phyloP scores from a whole-genome alignment of 2,113 vertebrate genomes.

The Oxygymnocypris stewartii region DNA sequence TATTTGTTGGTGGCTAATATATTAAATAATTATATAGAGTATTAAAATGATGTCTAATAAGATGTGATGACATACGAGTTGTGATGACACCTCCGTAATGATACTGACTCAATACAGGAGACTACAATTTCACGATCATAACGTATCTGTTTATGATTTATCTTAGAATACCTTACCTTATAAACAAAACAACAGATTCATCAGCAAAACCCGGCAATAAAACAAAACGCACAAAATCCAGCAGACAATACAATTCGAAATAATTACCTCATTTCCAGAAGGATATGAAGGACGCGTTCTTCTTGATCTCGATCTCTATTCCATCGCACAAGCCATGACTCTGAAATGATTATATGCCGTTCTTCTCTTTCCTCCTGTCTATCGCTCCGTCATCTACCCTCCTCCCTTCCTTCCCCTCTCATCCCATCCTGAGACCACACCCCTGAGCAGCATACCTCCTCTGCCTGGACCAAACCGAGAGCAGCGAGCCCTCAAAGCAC shows the following conservation, averaged over 20 bases:
- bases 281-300: neutral
- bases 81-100: neutral
- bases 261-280: neutral
- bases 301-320: slow-evolving; percentile 7
- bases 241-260: too few relatives aligned
- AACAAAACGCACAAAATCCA: neutral
- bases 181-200: neutral
- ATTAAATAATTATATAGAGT: neutral
- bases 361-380: slow-evolving; percentile 51
- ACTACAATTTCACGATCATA: neutral
- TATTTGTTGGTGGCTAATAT: neutral
- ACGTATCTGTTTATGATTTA: neutral
- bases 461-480: neutral
- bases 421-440: slow-evolving; percentile 48
- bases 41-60: neutral
- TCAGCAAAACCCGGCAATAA: neutral
- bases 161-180: neutral
- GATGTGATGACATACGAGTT: neutral
- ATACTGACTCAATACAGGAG: neutral
- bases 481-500: neutral
- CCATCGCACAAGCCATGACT: neutral
- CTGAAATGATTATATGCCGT: slow-evolving; percentile 5
- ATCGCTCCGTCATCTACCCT: slow-evolving; percentile 45
- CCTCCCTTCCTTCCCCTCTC: neutral
- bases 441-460: slow-evolving; percentile 49